Evolutionary conservation across 2,113 vertebrate genomes (phyloP).

Genomic region (Bungarus multicinctus): DNA sequence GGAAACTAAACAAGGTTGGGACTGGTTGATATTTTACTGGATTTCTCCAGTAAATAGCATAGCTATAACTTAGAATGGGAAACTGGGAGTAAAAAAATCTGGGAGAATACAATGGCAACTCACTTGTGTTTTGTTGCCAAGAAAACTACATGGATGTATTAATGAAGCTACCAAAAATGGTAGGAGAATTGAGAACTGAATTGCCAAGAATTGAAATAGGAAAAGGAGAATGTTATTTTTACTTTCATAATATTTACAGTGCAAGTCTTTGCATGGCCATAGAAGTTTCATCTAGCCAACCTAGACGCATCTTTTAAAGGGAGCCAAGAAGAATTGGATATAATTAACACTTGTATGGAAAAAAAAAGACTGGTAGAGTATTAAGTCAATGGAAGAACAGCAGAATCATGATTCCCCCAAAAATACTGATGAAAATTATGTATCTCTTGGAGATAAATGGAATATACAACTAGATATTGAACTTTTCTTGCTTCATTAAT

Average conservation of each 20-base stretch:
- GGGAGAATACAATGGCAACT: background rate
- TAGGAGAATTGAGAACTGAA: background rate
- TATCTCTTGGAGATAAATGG: slow-evolving; percentile 9
- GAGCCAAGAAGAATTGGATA: background rate
- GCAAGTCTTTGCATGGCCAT: background rate
- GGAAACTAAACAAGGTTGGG: background rate
- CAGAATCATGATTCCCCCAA: background rate
- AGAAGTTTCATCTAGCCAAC: background rate
- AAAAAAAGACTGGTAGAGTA: background rate
- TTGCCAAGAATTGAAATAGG: background rate
- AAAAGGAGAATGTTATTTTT: background rate
- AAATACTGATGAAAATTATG: background rate
- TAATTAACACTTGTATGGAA: background rate
- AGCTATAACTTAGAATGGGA: background rate
- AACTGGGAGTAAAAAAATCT: background rate
- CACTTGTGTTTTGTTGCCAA: background rate
- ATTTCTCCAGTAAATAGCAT: background rate
- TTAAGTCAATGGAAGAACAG: background rate
- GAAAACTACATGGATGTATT: background rate
- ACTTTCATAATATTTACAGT: background rate
- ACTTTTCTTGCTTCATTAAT: slow-evolving; percentile 6
- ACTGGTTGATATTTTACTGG: background rate
- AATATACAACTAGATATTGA: background rate
- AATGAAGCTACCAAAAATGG: background rate
- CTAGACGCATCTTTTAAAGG: background rate